Percentiles rank a stretch among this genome's conserved stretches.
Evolutionary conservation across 1,140 invertebrate genomes (phyloP).

Genomic region (Plodia interpunctella): DNA sequence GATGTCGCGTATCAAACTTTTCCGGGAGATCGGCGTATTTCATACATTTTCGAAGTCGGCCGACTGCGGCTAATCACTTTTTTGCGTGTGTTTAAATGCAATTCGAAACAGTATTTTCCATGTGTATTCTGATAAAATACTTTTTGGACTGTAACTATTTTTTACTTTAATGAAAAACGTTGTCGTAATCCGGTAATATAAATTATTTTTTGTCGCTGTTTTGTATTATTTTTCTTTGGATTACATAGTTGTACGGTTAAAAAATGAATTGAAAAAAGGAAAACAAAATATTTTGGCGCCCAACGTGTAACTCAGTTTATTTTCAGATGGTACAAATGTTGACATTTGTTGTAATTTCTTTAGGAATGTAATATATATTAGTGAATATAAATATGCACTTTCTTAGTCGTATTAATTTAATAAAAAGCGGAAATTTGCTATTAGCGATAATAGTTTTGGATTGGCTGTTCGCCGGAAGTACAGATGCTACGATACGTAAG

Average conservation of each 20-base stretch:
- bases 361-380: not conserved
- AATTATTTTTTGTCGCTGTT: not conserved
- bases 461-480: conserved; percentile 50
- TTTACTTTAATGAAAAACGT: conserved; percentile 10
- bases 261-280: not conserved
- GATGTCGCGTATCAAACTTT: conserved; percentile 51
- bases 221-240: not conserved
- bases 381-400: conserved; percentile 24
- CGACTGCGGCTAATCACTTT: conserved; percentile 55
- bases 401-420: conserved; percentile 24
- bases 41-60: conserved; percentile 39
- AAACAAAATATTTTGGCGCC: conserved; percentile 26
- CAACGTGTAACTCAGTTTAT: conserved; percentile 25
- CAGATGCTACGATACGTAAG: conserved; percentile 60
- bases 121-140: conserved; percentile 39
- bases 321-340: not conserved
- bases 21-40: conserved; percentile 59
- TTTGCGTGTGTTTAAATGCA: conserved; percentile 62
- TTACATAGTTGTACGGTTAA: too few species aligned
- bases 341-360: not conserved
- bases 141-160: not conserved
- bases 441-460: conserved; percentile 54
- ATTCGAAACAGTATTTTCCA: conserved; percentile 50
- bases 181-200: not conserved
- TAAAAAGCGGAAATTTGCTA: conserved; percentile 47